A percentile compares a stretch with the other conserved stretches of the same genome.
Conservation (phyloP, 2,113 vertebrate genomes). For the Anolis carolinensis region DNA sequence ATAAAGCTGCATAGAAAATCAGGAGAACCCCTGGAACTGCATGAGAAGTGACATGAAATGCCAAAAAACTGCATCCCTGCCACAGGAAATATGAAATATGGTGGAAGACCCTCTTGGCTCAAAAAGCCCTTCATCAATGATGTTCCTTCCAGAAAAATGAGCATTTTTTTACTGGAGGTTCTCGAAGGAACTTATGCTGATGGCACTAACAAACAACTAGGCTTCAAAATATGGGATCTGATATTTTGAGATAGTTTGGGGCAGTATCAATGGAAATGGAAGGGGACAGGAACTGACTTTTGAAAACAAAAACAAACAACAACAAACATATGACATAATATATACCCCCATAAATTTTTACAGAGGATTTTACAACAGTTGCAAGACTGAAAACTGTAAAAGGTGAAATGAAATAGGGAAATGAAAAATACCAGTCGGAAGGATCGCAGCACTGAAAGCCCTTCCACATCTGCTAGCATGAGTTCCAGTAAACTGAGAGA, state of each 20-base stretch:
- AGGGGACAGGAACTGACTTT: not conserved
- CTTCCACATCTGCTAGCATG: slow-evolving; percentile 91
- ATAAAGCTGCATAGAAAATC: not conserved
- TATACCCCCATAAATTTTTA: not conserved
- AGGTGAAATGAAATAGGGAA: slow-evolving; percentile 55
- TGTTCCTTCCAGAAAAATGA: too few species aligned
- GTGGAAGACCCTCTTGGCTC: not conserved
- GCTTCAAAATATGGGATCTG: not conserved
- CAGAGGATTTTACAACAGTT: slow-evolving; percentile 17
- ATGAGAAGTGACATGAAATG: too few species aligned
- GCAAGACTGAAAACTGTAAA: not conserved
- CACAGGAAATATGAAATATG: not conserved
- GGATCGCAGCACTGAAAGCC: slow-evolving; percentile 96
- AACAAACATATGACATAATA: not conserved
- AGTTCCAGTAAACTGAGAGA: slow-evolving; percentile 97
- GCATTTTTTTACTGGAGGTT: not conserved
- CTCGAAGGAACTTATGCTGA: not conserved
- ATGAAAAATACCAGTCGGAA: slow-evolving; percentile 91
- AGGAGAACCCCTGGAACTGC: not conserved
- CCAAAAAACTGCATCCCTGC: too few species aligned
- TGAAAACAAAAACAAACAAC: not conserved
- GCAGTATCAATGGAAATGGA: not conserved
- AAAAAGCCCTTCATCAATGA: not conserved
- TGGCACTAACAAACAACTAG: not conserved
- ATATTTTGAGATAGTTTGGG: slow-evolving; percentile 28